These are phyloP conservation scores for Meriones unguiculatus DNA, from an alignment of 2,113 vertebrate genomes.

Conservation along the genomic window DNA sequence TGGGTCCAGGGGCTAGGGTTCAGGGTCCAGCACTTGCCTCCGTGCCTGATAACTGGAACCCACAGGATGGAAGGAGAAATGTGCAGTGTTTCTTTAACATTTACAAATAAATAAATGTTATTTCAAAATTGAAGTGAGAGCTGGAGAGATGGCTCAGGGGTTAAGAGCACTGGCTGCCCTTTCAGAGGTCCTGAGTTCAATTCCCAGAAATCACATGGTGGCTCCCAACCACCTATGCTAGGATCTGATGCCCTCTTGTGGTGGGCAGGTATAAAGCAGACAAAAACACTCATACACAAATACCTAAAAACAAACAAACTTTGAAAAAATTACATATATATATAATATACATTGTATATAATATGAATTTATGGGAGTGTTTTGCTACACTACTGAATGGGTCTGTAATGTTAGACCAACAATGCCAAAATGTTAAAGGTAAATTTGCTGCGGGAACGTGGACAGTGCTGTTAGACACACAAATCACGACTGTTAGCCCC, in stretches of 20 bases:
- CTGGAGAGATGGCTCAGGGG: not conserved
- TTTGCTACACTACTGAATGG: not conserved
- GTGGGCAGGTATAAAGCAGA: not conserved
- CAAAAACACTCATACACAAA: not conserved
- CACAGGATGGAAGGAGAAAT: not conserved
- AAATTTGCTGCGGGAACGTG: not conserved
- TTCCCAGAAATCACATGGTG: not conserved
- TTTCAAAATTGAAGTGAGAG: not conserved
- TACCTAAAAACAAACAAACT: not conserved
- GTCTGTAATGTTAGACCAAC: not conserved
- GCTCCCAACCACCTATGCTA: not conserved
- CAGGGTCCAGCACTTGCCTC: too few species aligned
- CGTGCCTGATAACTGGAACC: not conserved
- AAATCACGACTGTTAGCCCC: not conserved
- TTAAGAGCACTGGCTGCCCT: not conserved
- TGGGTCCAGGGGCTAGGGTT: not conserved
- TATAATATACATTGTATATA: not conserved
- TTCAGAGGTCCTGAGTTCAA: not conserved
- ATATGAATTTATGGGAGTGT: too few species aligned
- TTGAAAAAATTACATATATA: not conserved
- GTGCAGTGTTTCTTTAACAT: not conserved
- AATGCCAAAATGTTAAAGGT: not conserved
- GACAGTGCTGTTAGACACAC: not conserved
- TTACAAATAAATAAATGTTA: not conserved
- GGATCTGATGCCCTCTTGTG: not conserved